Evolutionary conservation across 2,113 vertebrate species (phyloP), one percentile per base, ranked within the genome.

Genomic region (Halcyon malimbica): DNA sequence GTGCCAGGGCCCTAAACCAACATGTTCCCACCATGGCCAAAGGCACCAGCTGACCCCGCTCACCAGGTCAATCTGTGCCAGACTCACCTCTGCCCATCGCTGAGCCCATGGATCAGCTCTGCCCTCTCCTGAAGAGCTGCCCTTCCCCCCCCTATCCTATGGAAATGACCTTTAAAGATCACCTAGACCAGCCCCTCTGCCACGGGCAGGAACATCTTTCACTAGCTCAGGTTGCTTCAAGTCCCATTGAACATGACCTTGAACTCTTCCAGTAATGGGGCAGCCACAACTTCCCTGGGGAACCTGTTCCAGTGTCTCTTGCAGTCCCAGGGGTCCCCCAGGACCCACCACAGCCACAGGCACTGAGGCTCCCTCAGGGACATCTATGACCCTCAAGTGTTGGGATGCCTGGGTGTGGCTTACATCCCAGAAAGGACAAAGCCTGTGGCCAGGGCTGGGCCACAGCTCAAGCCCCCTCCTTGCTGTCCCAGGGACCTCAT

Each of bases 301-400:
- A 35, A 35, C 35, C 35, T 35, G 35, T 35, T 35, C 35, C 35
- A 35, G 35, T 35, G 35, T 35, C 20, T 31, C 29, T 44, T 59
- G 42, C 17, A 23, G 19, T 42, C 16, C 35, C 37, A 35, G 41
- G 16, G 3, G 10, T 12, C n/a, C 29, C 29, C n/a, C 53, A 46
- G 41, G 39, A 10, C 48, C 56, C 67, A 21, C 51, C 56, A 28
- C 10, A 42, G 35, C 28, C 50, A 29, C 13, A 37, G 63, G 64
- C 10, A 51, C 63, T 31, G 63, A 25, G 53, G n/a, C 10, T 71
- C 18, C 56, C 48, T 31, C 59, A 25, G 41, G 41, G 42, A 25
- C 2, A 5, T 57, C 31, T 2, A 1, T 20, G 28, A 35, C 44
- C 37, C 2, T 0, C 25, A 14, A 28, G 21, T 37, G 33, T 57